Evolutionary conservation across 2,888 invertebrate genomes (phyloP).

Genomic region (Lycocerus yunnanus): DNA sequence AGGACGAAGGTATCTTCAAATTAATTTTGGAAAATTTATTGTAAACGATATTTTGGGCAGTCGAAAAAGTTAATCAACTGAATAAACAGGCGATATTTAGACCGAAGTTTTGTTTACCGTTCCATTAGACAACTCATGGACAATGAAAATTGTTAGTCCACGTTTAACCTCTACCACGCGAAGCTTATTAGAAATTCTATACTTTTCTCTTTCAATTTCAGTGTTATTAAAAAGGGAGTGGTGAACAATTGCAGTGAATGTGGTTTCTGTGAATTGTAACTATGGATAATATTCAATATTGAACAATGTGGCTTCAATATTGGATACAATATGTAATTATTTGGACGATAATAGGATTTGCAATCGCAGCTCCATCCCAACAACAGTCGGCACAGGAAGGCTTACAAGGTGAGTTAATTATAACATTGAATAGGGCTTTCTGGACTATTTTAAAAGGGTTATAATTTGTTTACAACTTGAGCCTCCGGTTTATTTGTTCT

Average conservation of each 20-base stretch:
- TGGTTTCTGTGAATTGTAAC: conserved; percentile 23
- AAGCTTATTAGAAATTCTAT: not conserved
- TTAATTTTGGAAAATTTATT: not conserved
- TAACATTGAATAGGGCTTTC: not conserved
- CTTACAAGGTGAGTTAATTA: conserved; percentile 31
- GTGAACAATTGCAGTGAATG: conserved; percentile 3
- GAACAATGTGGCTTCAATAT: conserved; percentile 38
- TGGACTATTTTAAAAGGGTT: not conserved
- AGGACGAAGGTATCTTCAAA: not conserved
- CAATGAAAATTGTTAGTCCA: not conserved
- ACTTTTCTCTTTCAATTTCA: not conserved
- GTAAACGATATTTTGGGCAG: not conserved
- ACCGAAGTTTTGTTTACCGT: not conserved
- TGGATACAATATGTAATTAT: conserved; percentile 39
- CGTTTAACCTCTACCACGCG: not conserved
- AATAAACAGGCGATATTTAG: not conserved
- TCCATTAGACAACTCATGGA: not conserved
- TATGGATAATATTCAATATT: conserved; percentile 24
- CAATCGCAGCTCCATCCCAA: conserved; percentile 30
- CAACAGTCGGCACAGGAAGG: conserved; percentile 30
- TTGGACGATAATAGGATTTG: conserved; percentile 34
- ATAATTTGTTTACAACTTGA: not conserved
- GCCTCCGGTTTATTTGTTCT: not conserved
- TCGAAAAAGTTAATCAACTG: not conserved
- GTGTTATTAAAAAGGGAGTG: not conserved